A percentile compares a stretch with the other conserved stretches of the same genome.
Conservation (phyloP, 2,113 vertebrate genomes). For the Pogona vitticeps region DNA sequence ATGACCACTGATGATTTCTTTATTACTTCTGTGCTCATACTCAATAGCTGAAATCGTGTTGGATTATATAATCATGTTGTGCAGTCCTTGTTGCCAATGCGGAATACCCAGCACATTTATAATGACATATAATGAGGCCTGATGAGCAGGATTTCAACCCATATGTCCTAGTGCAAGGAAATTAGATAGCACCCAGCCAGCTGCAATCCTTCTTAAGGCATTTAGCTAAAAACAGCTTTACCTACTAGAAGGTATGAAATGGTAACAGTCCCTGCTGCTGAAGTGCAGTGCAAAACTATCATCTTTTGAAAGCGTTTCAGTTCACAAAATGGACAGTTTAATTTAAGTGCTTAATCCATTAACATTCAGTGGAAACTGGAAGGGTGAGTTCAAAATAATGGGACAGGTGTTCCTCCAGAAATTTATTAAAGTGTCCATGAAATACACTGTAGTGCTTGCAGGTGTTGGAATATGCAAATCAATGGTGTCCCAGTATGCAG, state of each 20-base stretch:
- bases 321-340: not conserved
- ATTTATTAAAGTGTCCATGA: slow-evolving; percentile 9
- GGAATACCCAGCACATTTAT: too few relatives aligned
- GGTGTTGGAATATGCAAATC: too few relatives aligned
- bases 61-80: too few relatives aligned
- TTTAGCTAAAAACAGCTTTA: not conserved
- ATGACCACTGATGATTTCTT: rapidly evolving
- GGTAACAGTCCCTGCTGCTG: not conserved
- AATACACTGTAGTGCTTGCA: not conserved
- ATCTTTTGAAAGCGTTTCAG: not conserved
- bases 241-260: not conserved
- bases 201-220: not conserved
- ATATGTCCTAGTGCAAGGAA: not conserved
- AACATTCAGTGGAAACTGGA: not conserved
- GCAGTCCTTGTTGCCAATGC: too few relatives aligned
- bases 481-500: too few relatives aligned
- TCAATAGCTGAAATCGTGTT: not conserved
- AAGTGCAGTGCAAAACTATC: not conserved
- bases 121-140: too few relatives aligned
- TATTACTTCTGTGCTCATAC: not conserved
- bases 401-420: slow-evolving; percentile 8
- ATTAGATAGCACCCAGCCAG: not conserved
- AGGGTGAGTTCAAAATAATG: not conserved
- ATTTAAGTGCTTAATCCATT: not conserved
- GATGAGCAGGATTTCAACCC: not conserved